Percentiles rank a stretch among this genome's conserved stretches.
Conservation (phyloP, 2,113 vertebrate species). For the Sterna hirundo region DNA sequence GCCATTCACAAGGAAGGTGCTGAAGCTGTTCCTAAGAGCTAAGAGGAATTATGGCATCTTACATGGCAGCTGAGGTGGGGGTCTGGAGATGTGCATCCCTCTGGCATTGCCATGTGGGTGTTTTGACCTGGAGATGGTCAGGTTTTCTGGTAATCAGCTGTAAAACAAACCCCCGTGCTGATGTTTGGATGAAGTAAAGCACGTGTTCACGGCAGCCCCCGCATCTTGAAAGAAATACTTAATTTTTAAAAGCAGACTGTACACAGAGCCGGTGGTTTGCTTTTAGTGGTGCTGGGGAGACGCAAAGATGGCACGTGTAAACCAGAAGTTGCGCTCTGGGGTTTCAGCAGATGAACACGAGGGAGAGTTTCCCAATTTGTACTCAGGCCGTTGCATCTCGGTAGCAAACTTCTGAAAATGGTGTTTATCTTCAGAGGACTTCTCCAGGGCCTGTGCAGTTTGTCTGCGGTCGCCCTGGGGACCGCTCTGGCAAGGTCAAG, state of each 20-base stretch:
- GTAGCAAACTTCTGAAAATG: background rate
- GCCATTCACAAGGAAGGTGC: background rate
- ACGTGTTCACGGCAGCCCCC: background rate
- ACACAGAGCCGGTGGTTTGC: accelerated
- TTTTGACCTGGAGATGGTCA: background rate
- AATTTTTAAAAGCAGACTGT: background rate
- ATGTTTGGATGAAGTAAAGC: background rate
- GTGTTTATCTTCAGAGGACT: background rate
- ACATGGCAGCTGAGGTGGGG: background rate
- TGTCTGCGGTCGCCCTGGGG: accelerated
- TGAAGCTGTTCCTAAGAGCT: background rate
- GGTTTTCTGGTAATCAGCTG: background rate
- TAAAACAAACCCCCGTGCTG: background rate
- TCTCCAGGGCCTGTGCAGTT: background rate
- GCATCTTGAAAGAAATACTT: background rate
- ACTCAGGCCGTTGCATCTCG: accelerated
- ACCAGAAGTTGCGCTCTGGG: accelerated
- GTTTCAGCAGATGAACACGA: background rate
- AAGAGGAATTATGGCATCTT: background rate
- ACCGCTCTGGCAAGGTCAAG: accelerated
- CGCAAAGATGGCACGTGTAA: accelerated
- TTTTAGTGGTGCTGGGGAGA: background rate
- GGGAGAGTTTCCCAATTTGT: background rate
- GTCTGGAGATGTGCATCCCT: background rate
- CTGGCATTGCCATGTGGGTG: accelerated